phyloP scores from a whole-genome alignment of 2,113 vertebrate species.

The Chamaetylas fuelleborni region DNA sequence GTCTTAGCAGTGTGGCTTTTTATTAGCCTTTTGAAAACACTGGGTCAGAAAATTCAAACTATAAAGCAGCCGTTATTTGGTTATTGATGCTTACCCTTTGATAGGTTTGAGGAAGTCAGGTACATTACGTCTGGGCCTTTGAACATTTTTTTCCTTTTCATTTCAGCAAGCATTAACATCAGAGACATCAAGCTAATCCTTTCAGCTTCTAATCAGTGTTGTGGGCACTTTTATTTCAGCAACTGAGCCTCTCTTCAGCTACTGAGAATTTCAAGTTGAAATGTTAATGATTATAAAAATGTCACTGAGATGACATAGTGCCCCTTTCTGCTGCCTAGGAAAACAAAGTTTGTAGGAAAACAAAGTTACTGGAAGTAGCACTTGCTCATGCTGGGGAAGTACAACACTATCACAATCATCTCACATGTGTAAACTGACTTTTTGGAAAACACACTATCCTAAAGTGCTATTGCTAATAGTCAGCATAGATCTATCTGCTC shows the following conservation, averaged over 20 bases:
- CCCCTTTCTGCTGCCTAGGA: not conserved
- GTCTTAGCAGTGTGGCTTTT: not conserved
- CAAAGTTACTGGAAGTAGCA: not conserved
- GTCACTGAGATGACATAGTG: slow-evolving; percentile 15
- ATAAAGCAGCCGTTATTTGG: slow-evolving; percentile 24
- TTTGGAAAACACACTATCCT: not conserved
- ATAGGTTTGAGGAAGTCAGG: slow-evolving; percentile 20
- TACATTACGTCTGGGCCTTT: not conserved
- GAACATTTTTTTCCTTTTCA: slow-evolving; percentile 50
- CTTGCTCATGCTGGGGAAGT: not conserved
- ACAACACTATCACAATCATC: not conserved
- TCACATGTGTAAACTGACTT: not conserved
- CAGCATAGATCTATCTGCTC: not conserved
- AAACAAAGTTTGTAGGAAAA: slow-evolving; percentile 19
- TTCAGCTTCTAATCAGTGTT: slow-evolving; percentile 52
- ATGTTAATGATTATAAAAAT: slow-evolving; percentile 44
- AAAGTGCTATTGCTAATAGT: not conserved
- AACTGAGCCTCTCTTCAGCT: not conserved
- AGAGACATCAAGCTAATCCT: slow-evolving; percentile 41
- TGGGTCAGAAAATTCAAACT: slow-evolving; percentile 17
- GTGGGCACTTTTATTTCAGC: slow-evolving; percentile 13
- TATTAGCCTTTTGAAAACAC: slow-evolving; percentile 46
- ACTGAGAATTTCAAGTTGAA: slow-evolving; percentile 45
- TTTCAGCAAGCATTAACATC: slow-evolving; percentile 50
- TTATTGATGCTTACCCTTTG: slow-evolving; percentile 50